These are phyloP conservation scores for Periparus ater DNA, from an alignment of 2,797 vertebrate genomes.

Conservation along the genomic window DNA sequence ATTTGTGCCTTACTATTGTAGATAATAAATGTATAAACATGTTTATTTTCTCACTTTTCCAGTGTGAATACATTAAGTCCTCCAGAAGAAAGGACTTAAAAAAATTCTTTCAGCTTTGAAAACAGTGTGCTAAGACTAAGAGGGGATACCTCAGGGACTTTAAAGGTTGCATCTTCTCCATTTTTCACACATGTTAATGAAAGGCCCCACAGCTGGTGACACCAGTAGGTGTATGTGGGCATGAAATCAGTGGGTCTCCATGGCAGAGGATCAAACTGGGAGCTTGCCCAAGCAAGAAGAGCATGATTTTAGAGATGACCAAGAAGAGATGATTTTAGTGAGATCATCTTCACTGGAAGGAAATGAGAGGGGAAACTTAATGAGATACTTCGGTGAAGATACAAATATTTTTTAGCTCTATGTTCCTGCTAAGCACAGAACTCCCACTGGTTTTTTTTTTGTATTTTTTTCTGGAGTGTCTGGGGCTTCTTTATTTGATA, in stretches of 20 bases:
- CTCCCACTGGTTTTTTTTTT: background rate
- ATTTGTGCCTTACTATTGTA: slow-evolving; percentile 83
- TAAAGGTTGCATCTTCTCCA: background rate
- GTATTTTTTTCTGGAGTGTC: background rate
- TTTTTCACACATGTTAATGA: background rate
- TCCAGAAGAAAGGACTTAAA: background rate
- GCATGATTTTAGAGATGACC: background rate
- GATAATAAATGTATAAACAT: slow-evolving; percentile 79
- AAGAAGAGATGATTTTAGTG: background rate
- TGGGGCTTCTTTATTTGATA: background rate
- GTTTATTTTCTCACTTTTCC: slow-evolving; percentile 32
- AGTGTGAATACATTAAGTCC: slow-evolving; percentile 17
- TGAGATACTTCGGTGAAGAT: background rate
- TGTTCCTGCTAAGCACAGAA: background rate
- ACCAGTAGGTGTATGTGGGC: background rate
- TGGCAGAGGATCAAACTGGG: background rate
- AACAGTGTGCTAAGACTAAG: background rate
- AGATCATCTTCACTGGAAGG: background rate
- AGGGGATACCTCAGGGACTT: background rate
- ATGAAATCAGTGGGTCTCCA: background rate
- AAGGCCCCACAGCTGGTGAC: background rate
- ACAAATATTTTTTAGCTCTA: background rate
- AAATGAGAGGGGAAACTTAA: background rate
- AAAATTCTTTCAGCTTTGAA: background rate
- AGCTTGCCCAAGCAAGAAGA: background rate